phyloP scores from a whole-genome alignment of 2,888 invertebrate species.

The Polymixis flavicincta region DNA sequence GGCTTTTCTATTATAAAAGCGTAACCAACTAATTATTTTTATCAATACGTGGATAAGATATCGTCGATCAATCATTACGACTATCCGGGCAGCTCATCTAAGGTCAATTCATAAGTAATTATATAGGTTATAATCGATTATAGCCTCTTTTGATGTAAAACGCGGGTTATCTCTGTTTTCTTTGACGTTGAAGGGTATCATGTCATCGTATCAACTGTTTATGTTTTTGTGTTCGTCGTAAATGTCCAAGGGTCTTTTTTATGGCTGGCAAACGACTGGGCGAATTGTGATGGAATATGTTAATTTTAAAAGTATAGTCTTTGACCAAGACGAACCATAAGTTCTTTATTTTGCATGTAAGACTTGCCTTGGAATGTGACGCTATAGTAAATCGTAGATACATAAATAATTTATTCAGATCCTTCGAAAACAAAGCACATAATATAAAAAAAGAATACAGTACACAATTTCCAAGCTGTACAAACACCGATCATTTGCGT shows the following conservation, averaged over 20 bases:
- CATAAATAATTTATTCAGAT: background rate
- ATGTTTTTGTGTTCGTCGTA: slow-evolving; percentile 28
- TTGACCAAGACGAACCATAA: background rate
- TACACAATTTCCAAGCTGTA: slow-evolving; percentile 32
- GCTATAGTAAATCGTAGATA: background rate
- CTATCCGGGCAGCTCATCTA: slow-evolving; percentile 32
- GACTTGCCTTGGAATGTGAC: slow-evolving; percentile 1
- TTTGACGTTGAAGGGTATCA: slow-evolving; percentile 19
- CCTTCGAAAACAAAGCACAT: slow-evolving; percentile 20
- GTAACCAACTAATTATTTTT: slow-evolving; percentile 47
- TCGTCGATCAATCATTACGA: slow-evolving; percentile 36
- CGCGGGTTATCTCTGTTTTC: slow-evolving; percentile 42
- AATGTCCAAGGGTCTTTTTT: slow-evolving; percentile 20
- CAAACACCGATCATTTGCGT: slow-evolving; percentile 14
- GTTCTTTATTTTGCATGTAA: background rate
- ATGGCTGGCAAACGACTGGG: slow-evolving; percentile 9
- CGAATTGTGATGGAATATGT: slow-evolving; percentile 8
- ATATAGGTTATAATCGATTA: slow-evolving; percentile 37
- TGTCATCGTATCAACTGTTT: slow-evolving; percentile 5
- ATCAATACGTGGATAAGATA: slow-evolving; percentile 35
- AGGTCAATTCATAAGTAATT: slow-evolving; percentile 44
- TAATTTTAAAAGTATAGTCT: background rate
- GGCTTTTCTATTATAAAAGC: background rate
- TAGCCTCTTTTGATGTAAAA: slow-evolving; percentile 36
- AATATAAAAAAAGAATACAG: no score